Conservation (phyloP, 2,888 invertebrate genomes). For the Coremacera marginata region DNA sequence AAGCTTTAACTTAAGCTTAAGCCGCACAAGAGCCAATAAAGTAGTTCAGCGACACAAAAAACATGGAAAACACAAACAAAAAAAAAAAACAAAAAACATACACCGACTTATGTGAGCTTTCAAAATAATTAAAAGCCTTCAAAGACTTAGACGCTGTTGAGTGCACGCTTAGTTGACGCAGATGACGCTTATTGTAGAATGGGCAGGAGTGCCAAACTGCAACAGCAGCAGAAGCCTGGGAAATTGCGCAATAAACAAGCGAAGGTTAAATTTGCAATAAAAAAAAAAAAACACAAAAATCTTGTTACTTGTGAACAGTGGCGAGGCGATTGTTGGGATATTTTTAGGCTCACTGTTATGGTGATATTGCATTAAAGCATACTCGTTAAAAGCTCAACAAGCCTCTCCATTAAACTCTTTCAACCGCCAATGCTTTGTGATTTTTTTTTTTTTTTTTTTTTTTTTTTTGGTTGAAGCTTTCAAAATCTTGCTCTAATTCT, state of each 20-base stretch:
- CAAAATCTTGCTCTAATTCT: constrained; percentile 1
- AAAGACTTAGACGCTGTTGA: not conserved
- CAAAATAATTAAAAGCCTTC: constrained; percentile 6
- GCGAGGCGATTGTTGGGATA: too few species aligned
- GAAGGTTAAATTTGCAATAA: not conserved
- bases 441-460: too few species aligned
- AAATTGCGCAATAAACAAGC: constrained; percentile 23
- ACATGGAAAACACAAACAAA: too few species aligned
- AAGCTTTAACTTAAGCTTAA: not conserved
- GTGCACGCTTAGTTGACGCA: not conserved
- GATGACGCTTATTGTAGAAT: not conserved
- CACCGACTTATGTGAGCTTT: constrained; percentile 8
- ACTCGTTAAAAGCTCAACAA: too few species aligned
- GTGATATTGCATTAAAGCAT: too few species aligned
- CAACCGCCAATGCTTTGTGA: too few species aligned
- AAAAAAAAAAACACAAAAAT: too few species aligned
- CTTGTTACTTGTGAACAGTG: too few species aligned
- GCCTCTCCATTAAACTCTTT: too few species aligned
- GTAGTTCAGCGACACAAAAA: not conserved
- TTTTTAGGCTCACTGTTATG: too few species aligned
- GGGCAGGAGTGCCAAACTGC: constrained; percentile 4
- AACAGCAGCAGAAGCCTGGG: not conserved
- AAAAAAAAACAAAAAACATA: not conserved
- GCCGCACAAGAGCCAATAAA: not conserved
- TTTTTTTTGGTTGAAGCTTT: not conserved